Base-by-base conservation (phyloP, 2,797 vertebrate species). In the Arnoldichthys spilopterus region DNA sequence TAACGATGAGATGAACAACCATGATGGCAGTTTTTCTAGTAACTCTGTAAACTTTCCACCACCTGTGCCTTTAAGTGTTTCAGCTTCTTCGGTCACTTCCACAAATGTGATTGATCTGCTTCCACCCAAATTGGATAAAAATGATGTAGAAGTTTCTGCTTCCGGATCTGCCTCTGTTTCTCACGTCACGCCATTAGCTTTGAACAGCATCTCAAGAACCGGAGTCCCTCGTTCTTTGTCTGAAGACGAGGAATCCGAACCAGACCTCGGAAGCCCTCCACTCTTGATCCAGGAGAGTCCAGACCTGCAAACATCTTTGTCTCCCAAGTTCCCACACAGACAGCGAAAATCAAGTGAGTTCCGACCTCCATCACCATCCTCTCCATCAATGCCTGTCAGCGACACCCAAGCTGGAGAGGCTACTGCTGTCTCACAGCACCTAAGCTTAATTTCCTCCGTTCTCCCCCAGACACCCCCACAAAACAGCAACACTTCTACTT, bases 211-310 rank as follows among this genome's bases (percentile, higher is more conserved):
- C 54, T 4, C 82, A 22, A 85, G 79, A 59, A 34, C 82, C 0
- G 83, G 73, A 77, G 37, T 85, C 7, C 66, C 26, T 75, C 0
- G 13, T 84, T 0, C 86, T 72, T 13, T 92, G 71, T 91, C 91
- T 16, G 90, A 90, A 0, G 92, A 93, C n/a, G 81, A 91, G 2
- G 82, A 89, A 51, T 90, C 85, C 0, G 86, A 93, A 11, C 85
- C 93, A 0, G 92, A 95, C 20, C 87, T 93, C 4, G 94, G 92
- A 1, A 91, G 45, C 47, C 92, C 94, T 0, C 90, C 94, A 0
- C 90, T 95, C 0, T 71, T 91, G 54, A 95, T 94, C 85, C 95
- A 82, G 56, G 90, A 95, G 82, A 91, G 92, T 84, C 90, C 86
- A 22, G 91, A 93, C 15, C 86, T 89, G 51, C 80, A 85, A 0